Base-by-base conservation (phyloP, 2,113 vertebrate genomes). In the Rhynchopsitta pachyrhyncha region DNA sequence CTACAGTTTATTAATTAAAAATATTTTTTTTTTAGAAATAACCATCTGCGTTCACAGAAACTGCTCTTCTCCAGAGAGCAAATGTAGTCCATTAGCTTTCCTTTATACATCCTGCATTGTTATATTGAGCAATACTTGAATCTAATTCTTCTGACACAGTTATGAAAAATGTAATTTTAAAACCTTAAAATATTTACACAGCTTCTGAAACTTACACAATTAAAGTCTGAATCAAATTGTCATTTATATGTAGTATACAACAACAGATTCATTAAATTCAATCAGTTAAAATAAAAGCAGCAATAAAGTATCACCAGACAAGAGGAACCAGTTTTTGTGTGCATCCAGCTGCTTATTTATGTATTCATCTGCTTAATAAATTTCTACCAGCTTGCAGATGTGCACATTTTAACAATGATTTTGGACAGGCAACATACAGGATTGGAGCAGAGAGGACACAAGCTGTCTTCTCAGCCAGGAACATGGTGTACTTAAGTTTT, bases 81-180 rank as follows among this genome's bases (percentile, higher is more conserved):
- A 81, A 94, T 50, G 46, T 20, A 52, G 39, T 77, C 89, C 92
- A 92, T 96, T 95, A 86, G 91, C 77, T 91, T 95, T 91, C 60
- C 24, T 92, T 86, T 92, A 57, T 80, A 64, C 35, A 74, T 33
- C 55, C 88, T 80, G 55, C 63, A 62, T 60, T 82, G 91, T 63
- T 81, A 92, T 52, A 77, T 37, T 71, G 68, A 93, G 81, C 82
- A 88, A 88, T 39, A 62, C 55, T 79, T 84, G 86, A 92, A 95
- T 91, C 76, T 89, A 95, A 94, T 94, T 80, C 91, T 95, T 78
- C 64, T 86, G 92, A 64, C 68, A 33, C 16, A 16, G 85, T 86
- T 92, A 77, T 94, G 91, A 93, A 96, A 95, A 90, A 96, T 67
- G 79, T 50, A 71, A 96, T 87, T 80, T 94, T 92, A 91, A 79